Evolutionary conservation across 2,113 vertebrate species (phyloP).

Genomic region (Trematomus loennbergii): DNA sequence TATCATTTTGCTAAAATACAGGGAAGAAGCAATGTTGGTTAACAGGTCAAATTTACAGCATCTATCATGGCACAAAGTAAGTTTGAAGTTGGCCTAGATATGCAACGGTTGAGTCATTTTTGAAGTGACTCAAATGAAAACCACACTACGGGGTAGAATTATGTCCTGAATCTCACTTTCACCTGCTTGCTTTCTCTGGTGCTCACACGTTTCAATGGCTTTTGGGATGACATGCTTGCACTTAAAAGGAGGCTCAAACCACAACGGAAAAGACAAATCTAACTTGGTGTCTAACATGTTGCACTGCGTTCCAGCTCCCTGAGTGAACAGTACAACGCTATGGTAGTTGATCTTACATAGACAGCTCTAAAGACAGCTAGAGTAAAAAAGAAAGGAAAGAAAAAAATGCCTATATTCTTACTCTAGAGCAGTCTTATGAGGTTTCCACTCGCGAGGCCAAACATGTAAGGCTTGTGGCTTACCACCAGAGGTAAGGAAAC

Average conservation of each 20-base stretch:
- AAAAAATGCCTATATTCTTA: not conserved
- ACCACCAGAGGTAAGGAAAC: not conserved
- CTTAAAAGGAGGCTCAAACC: conserved; percentile 36
- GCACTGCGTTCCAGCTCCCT: conserved; percentile 27
- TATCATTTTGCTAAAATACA: conserved; percentile 3
- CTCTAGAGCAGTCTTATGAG: not conserved
- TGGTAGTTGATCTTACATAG: conserved; percentile 33
- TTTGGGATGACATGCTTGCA: conserved; percentile 26
- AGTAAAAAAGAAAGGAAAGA: conserved; percentile 4
- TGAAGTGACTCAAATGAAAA: conserved; percentile 34
- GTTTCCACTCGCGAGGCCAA: not conserved
- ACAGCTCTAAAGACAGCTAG: conserved; percentile 4
- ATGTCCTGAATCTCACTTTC: conserved; percentile 45
- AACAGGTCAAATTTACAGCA: conserved; percentile 34
- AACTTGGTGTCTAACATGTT: conserved; percentile 44
- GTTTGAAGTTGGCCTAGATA: conserved; percentile 41
- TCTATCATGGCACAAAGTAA: conserved; percentile 34
- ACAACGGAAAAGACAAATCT: conserved; percentile 45
- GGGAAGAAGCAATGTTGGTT: conserved; percentile 1
- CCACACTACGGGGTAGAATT: conserved; percentile 16
- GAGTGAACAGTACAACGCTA: conserved; percentile 27
- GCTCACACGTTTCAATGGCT: conserved; percentile 39
- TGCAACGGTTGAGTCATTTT: conserved; percentile 47
- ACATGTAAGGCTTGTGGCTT: not conserved
- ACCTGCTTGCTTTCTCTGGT: conserved; percentile 41